Evolutionary conservation across 1,140 invertebrate genomes (phyloP).

Genomic region (Drosophila tristis): DNA sequence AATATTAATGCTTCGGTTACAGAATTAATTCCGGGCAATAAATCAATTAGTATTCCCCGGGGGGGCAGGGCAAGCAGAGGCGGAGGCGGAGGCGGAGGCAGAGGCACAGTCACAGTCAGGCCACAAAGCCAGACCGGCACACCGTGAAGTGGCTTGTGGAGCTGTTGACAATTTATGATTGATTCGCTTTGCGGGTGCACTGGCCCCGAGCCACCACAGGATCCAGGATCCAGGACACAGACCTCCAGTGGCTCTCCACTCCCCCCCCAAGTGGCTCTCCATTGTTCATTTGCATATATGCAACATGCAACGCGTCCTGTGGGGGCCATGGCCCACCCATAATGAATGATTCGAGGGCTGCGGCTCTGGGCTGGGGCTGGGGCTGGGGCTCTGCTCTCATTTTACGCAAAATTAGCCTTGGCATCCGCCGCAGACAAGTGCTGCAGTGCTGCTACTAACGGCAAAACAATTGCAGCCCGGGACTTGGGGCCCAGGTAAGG

Average conservation of each 20-base stretch:
- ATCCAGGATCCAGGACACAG: conserved; percentile 3
- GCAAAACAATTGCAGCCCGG: conserved; percentile 59
- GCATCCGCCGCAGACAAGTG: conserved; percentile 68
- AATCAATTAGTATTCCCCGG: conserved; percentile 61
- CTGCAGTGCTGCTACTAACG: conserved; percentile 27
- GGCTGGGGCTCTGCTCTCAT: conserved; percentile 51
- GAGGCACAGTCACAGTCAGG: too few species aligned
- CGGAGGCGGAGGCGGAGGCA: too few species aligned
- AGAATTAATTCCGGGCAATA: conserved; percentile 66
- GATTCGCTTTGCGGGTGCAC: conserved; percentile 56
- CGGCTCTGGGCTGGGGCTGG: conserved; percentile 18
- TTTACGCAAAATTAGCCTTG: conserved; percentile 77
- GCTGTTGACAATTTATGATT: conserved; percentile 76
- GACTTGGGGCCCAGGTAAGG: conserved; percentile 27
- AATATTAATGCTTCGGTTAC: conserved; percentile 36
- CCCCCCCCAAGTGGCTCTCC: background rate
- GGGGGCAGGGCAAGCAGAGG: background rate
- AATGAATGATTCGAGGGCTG: conserved; percentile 66
- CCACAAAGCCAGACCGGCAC: too few species aligned
- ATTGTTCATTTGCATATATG: conserved; percentile 72
- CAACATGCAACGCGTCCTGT: conserved; percentile 43
- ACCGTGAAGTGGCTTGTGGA: conserved; percentile 4
- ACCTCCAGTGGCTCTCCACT: background rate
- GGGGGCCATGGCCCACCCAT: too few species aligned
- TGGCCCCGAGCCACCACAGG: conserved; percentile 6